These are phyloP conservation scores for Drosophila triauraria DNA, from an alignment of 1,140 invertebrate species.

Conservation along the genomic window DNA sequence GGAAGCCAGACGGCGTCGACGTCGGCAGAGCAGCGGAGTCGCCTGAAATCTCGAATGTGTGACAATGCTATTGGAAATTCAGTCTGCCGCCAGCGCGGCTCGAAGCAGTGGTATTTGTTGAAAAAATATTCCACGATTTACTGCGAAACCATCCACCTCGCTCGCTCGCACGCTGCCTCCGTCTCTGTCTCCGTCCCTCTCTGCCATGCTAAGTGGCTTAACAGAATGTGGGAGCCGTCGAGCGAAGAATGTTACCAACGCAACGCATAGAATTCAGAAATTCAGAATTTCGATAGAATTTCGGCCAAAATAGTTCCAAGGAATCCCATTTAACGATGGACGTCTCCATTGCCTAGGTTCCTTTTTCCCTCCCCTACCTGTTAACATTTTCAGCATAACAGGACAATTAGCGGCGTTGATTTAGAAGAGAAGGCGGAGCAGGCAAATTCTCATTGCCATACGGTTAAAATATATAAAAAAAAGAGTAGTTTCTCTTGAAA, in stretches of 20 bases:
- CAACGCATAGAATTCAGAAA: background rate
- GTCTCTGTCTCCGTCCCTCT: constrained; percentile 10
- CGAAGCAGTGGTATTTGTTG: constrained; percentile 49
- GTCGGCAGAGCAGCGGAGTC: constrained; percentile 63
- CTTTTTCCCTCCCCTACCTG: background rate
- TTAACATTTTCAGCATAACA: background rate
- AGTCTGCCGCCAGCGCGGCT: constrained; percentile 78
- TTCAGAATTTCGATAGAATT: background rate
- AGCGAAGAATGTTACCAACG: constrained; percentile 14
- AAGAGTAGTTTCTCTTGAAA: background rate
- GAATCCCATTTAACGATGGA: background rate
- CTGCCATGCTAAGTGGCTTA: constrained; percentile 28
- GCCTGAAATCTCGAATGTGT: constrained; percentile 77
- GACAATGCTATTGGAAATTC: constrained; percentile 62
- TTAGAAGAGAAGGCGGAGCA: background rate
- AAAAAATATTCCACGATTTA: constrained; percentile 29
- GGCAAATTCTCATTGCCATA: background rate
- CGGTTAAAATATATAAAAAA: background rate
- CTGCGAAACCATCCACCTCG: constrained; percentile 16
- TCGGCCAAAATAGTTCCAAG: background rate
- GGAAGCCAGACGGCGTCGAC: constrained; percentile 50
- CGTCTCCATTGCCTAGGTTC: too few relatives aligned
- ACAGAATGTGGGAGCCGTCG: constrained; percentile 26
- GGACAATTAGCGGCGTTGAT: background rate
- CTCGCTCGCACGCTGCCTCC: constrained; percentile 7